Evolutionary conservation across 2,888 invertebrate species (phyloP), one percentile per base, ranked within the genome.

Genomic region (Lycaena phlaeas): DNA sequence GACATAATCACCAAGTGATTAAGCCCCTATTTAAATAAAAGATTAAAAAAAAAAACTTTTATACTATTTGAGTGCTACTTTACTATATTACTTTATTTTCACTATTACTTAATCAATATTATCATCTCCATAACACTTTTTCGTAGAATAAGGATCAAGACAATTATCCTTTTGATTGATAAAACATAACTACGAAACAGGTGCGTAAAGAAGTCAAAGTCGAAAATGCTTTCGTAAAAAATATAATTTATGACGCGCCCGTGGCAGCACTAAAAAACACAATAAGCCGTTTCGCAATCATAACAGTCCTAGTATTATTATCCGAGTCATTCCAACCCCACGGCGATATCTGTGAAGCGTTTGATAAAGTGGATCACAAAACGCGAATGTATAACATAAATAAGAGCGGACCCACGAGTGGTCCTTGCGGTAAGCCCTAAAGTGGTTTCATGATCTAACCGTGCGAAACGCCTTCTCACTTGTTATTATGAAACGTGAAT

Each of bases 331-430:
- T 74, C 53, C 68, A 65, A 73, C 77, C 81, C 81, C 69, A 69
- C 65, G 53, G 54, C 59, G 74, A 74, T 77, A 71, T 68, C 69
- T 66, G 69, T 69, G 73, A 77, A 76, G 70, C 76, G 63, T 78
- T 79, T 81, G 79, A 81, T 81, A 81, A 79, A 82, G 79, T 81
- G 76, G 78, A 79, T 76, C 78, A 76, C 78, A 77, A 76, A 77
- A 78, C 71, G 73, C 67, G 61, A 59, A 60, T 43, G 52, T 67
- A 68, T 67, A 71, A 73, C 74, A 78, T 78, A 79, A 78, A 81
- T 79, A 76, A 73, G 71, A 75, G 62, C 62, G 70, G 68, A 64
- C 68, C 68, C 66, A 70, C 64, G 71, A 81, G 78, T 68, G 76
- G 73, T 67, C 77, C 77, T 81, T 69, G 79, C 69, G 76, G 79